Evolutionary conservation across 2,888 invertebrate genomes (phyloP).

Genomic region (Marasmarcha lunaedactyla): DNA sequence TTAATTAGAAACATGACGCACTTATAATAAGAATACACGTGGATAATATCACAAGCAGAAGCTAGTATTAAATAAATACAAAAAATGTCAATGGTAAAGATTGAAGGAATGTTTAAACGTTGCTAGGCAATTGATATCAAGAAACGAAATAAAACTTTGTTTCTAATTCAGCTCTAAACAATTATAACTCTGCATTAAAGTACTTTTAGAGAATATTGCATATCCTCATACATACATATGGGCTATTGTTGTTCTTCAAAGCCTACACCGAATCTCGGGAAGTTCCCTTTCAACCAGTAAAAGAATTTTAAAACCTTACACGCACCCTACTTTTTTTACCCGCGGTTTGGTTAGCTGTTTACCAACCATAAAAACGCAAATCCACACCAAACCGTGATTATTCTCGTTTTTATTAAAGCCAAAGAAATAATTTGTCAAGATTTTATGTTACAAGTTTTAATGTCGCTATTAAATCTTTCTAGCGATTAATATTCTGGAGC

Average conservation of each 20-base stretch:
- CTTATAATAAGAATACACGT: too few relatives aligned
- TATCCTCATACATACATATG: conserved; percentile 50
- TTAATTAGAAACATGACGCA: too few relatives aligned
- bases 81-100: too few relatives aligned
- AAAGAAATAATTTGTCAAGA: background rate
- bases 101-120: too few relatives aligned
- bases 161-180: too few relatives aligned
- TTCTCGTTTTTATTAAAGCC: background rate
- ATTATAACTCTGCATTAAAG: too few relatives aligned
- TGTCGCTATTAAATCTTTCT: too few relatives aligned
- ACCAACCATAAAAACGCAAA: conserved; percentile 62
- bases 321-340: conserved; percentile 37
- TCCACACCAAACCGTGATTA: conserved; percentile 15
- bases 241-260: conserved; percentile 66
- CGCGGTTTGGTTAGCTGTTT: conserved; percentile 52
- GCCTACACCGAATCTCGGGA: conserved; percentile 31
- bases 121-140: too few relatives aligned
- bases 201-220: conserved; percentile 60
- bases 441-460: background rate
- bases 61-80: too few relatives aligned
- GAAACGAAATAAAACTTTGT: too few relatives aligned
- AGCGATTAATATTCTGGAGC: too few relatives aligned
- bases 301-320: conserved; percentile 36
- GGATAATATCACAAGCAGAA: too few relatives aligned
- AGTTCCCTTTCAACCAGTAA: conserved; percentile 39